Evolutionary conservation across 2,797 vertebrate genomes (phyloP).

Genomic region (Heterohyrax brucei): DNA sequence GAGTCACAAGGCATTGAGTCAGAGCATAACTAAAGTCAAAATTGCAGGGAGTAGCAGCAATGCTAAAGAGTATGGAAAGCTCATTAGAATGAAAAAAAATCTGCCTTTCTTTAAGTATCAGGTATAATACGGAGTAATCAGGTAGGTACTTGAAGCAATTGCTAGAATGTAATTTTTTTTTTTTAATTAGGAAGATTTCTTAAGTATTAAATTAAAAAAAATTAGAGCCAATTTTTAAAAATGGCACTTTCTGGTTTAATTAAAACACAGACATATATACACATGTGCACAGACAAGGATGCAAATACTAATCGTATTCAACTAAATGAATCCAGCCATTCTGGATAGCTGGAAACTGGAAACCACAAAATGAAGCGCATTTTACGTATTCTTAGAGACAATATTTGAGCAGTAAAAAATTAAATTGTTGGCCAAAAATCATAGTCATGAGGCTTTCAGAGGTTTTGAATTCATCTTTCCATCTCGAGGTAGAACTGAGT

Average conservation of each 20-base stretch:
- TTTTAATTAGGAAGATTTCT: slow-evolving; percentile 74
- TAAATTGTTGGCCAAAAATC: slow-evolving; percentile 65
- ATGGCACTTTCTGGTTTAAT: slow-evolving; percentile 71
- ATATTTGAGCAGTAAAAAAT: slow-evolving; percentile 60
- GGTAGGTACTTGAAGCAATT: slow-evolving; percentile 74
- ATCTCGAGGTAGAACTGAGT: slow-evolving; percentile 67
- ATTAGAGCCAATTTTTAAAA: slow-evolving; percentile 50
- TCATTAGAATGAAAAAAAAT: slow-evolving; percentile 74
- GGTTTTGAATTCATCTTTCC: slow-evolving; percentile 69
- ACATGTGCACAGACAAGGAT: slow-evolving; percentile 57
- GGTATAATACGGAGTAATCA: slow-evolving; percentile 63
- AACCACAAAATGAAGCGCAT: slow-evolving; percentile 56
- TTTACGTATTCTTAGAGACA: slow-evolving; percentile 40
- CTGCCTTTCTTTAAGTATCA: slow-evolving; percentile 76
- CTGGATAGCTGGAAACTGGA: slow-evolving; percentile 40
- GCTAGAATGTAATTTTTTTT: slow-evolving; percentile 53
- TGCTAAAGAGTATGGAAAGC: slow-evolving; percentile 76
- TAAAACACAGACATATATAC: neutral
- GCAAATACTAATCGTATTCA: slow-evolving; percentile 70
- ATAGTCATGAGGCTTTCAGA: slow-evolving; percentile 43
- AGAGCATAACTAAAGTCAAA: slow-evolving; percentile 84
- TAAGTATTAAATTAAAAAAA: slow-evolving; percentile 72
- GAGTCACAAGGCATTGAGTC: slow-evolving; percentile 82
- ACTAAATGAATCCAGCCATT: slow-evolving; percentile 58
- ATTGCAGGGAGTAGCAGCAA: slow-evolving; percentile 75